Conservation (phyloP, 2,113 vertebrate species). For the Caloenas nicobarica region DNA sequence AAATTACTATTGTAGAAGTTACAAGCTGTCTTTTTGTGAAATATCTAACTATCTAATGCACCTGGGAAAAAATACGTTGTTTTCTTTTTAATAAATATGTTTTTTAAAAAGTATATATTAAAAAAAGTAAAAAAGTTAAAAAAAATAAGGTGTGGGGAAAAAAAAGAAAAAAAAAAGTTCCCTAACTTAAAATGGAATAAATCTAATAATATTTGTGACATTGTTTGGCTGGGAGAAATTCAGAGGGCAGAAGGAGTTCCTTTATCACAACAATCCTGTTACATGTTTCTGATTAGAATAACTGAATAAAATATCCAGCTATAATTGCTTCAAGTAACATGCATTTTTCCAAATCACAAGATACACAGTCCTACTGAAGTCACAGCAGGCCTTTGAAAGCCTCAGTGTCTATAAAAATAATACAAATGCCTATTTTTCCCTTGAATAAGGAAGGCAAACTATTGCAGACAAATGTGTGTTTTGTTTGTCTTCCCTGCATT, state of each 20-base stretch:
- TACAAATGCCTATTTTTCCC: not conserved
- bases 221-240: not conserved
- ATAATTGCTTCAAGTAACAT: not conserved
- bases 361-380: fast-evolving
- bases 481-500: not conserved
- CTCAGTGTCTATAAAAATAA: not conserved
- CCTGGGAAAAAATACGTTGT: not conserved
- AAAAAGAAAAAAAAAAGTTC: not conserved
- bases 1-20: not conserved
- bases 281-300: not conserved
- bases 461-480: not conserved
- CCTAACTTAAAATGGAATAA: not conserved
- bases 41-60: not conserved
- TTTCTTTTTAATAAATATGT: too few relatives aligned
- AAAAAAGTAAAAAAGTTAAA: not conserved
- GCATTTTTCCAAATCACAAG: not conserved
- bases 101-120: not conserved
- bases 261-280: not conserved
- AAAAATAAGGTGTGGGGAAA: too few relatives aligned
- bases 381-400: not conserved
- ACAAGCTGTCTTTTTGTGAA: not conserved
- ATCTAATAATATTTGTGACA: not conserved
- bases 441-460: not conserved
- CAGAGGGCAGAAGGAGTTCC: not conserved
- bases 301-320: not conserved